phyloP scores from a whole-genome alignment of 2,113 vertebrate genomes.

The Austrofundulus limnaeus region DNA sequence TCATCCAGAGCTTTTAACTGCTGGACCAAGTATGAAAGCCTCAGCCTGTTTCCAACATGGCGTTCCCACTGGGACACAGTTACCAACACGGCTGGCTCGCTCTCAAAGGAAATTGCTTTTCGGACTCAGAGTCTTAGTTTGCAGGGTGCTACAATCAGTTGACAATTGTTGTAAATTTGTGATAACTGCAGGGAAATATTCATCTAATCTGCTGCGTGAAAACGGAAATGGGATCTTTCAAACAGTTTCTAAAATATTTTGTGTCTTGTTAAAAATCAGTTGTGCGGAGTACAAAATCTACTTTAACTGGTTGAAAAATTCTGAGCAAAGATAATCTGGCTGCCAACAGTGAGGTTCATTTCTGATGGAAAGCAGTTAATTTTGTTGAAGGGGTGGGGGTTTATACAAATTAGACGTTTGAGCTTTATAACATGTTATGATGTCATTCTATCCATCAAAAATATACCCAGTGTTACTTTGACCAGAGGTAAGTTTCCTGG shows the following conservation, averaged over 20 bases:
- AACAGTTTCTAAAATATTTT: not conserved
- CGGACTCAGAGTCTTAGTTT: constrained; percentile 4
- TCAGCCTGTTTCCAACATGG: constrained; percentile 31
- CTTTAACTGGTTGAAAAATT: not conserved
- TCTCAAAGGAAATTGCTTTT: constrained; percentile 37
- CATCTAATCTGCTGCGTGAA: not conserved
- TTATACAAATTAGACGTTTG: no score
- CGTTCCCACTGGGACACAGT: constrained; percentile 39
- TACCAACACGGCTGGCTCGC: constrained; percentile 30
- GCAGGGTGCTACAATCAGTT: not conserved
- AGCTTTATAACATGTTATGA: no score
- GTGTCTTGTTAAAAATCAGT: no score
- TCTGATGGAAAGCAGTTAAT: no score
- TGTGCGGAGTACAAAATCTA: no score
- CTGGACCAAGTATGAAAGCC: constrained; percentile 56
- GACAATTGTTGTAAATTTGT: not conserved
- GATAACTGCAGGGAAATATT: not conserved
- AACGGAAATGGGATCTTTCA: not conserved
- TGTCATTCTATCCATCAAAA: no score
- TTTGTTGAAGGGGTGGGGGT: no score
- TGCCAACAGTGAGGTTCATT: no score
- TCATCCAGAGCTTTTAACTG: constrained; percentile 57
- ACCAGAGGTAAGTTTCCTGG: no score
- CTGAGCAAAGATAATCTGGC: not conserved
- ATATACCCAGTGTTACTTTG: no score